Percentiles rank a stretch among this genome's conserved stretches.
phyloP scores from a whole-genome alignment of 1,140 invertebrate genomes.

The Choristoneura fumiferana region DNA sequence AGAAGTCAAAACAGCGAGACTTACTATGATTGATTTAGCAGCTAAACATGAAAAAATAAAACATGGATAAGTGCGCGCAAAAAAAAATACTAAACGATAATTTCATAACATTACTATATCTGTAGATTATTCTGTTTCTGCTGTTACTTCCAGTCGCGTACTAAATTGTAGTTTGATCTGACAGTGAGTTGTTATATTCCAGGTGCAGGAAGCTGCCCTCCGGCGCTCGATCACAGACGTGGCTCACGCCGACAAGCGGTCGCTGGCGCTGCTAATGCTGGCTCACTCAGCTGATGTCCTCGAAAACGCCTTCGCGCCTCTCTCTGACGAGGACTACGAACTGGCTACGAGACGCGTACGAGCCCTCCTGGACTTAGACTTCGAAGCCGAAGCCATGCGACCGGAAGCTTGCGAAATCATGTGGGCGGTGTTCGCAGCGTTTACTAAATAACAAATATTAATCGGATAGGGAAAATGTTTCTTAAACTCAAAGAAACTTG shows the following conservation, averaged over 20 bases:
- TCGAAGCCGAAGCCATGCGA: constrained; percentile 95
- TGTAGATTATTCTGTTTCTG: no score
- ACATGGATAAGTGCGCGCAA: no score
- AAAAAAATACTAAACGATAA: no score
- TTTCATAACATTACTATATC: no score
- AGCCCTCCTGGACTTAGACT: constrained; percentile 96
- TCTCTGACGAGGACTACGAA: constrained; percentile 99
- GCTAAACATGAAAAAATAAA: no score
- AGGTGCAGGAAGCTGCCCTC: constrained; percentile 98
- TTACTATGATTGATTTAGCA: no score
- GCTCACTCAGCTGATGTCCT: constrained; percentile 99
- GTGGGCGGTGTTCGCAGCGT: constrained; percentile 99
- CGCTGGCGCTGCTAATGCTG: constrained; percentile 94
- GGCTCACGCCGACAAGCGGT: constrained; percentile 97
- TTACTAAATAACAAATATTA: constrained; percentile 90
- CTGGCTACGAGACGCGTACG: constrained; percentile 97
- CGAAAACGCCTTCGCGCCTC: constrained; percentile 99
- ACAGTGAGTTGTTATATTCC: constrained; percentile 33
- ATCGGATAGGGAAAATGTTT: not conserved
- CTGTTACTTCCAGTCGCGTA: no score
- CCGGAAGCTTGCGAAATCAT: constrained; percentile 94
- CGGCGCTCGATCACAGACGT: constrained; percentile 98
- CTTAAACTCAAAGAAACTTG: no score
- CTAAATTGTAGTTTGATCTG: no score
- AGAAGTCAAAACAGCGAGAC: no score